phyloP scores from a whole-genome alignment of 2,797 vertebrate species.

The Pipistrellus kuhlii region DNA sequence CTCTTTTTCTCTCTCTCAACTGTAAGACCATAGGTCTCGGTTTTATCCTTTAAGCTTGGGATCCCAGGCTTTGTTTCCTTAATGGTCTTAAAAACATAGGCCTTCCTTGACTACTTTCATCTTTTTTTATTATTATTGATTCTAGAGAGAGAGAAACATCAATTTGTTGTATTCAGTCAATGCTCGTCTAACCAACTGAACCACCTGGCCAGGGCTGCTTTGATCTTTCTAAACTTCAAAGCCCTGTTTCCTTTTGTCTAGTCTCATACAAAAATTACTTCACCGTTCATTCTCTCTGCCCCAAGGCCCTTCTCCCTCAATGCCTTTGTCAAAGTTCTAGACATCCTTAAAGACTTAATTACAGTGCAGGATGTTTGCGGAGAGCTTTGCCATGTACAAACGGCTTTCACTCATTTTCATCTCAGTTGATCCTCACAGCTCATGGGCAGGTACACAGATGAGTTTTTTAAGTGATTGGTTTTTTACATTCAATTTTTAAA shows the following conservation, averaged over 20 bases:
- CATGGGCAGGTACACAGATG: background rate
- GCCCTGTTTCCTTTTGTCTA: conserved; percentile 4
- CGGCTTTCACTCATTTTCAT: background rate
- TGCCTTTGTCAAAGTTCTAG: conserved; percentile 18
- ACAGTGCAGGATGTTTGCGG: background rate
- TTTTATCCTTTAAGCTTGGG: conserved; percentile 27
- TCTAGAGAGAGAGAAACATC: background rate
- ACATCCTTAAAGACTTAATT: background rate
- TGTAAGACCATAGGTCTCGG: background rate
- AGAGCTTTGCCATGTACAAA: background rate
- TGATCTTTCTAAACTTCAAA: conserved; percentile 47
- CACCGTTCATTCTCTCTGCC: background rate
- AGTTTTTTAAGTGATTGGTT: background rate
- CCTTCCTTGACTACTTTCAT: conserved; percentile 30
- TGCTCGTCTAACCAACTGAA: background rate
- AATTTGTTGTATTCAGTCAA: background rate
- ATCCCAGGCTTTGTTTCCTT: conserved; percentile 36
- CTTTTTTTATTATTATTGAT: background rate
- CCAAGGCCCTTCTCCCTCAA: background rate
- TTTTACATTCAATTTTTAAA: background rate
- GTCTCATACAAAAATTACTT: background rate
- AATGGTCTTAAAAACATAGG: conserved; percentile 6
- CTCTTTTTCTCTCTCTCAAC: background rate
- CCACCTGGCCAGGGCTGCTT: background rate
- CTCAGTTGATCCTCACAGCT: background rate